Percentiles rank a stretch among this genome's conserved stretches.
phyloP scores from a whole-genome alignment of 2,113 vertebrate species.

The Sylvilagus bachmani region DNA sequence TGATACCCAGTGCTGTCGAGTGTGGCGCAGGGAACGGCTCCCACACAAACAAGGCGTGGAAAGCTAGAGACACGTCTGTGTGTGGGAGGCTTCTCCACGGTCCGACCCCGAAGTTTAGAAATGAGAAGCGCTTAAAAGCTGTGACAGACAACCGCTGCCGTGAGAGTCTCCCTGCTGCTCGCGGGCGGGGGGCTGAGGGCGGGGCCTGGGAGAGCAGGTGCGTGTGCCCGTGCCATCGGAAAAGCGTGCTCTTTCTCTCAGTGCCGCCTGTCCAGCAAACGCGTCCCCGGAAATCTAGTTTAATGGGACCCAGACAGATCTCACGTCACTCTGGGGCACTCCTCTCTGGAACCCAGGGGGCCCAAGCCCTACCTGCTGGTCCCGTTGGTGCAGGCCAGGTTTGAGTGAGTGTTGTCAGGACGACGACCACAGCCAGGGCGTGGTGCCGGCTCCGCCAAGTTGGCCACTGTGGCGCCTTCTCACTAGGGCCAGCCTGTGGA shows the following conservation, averaged over 20 bases:
- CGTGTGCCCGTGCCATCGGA: neutral
- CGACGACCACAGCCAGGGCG: fast-evolving
- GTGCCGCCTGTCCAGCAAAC: neutral
- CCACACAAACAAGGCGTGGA: fast-evolving
- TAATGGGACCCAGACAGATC: neutral
- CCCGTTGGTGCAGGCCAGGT: neutral
- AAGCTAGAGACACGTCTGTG: no score
- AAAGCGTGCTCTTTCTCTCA: neutral
- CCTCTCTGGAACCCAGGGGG: fast-evolving
- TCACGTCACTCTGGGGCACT: fast-evolving
- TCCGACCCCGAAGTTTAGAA: neutral
- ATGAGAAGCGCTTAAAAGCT: neutral
- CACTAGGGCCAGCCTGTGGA: neutral
- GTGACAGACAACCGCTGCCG: fast-evolving
- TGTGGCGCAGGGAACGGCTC: neutral
- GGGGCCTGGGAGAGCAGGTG: fast-evolving
- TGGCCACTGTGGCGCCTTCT: fast-evolving
- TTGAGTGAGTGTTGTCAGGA: neutral
- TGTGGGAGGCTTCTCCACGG: fast-evolving
- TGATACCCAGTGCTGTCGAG: no score
- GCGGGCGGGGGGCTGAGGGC: neutral
- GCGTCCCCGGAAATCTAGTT: neutral
- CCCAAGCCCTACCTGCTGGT: neutral
- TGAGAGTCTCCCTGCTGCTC: neutral
- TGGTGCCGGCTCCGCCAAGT: fast-evolving